Percentiles rank a stretch among this genome's conserved stretches.
Conservation (phyloP, 2,888 invertebrate species). For the Phyto melanocephala region DNA sequence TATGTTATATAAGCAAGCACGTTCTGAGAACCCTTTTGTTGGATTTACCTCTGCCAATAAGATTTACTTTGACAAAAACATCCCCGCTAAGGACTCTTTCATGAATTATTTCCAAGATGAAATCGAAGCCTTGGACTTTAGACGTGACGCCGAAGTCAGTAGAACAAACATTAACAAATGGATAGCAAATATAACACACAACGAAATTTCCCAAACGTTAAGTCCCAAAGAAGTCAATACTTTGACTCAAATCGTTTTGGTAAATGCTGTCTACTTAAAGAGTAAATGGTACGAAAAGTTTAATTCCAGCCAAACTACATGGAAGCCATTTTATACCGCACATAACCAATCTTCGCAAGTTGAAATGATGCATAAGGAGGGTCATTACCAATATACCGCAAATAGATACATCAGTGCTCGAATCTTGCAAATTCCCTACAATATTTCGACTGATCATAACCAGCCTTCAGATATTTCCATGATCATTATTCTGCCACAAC, state of each 20-base stretch:
- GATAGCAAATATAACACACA: constrained; percentile 87
- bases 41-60: constrained; percentile 89
- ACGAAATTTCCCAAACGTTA: constrained; percentile 87
- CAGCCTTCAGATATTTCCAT: constrained; percentile 90
- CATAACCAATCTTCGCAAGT: constrained; percentile 86
- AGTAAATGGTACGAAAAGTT: constrained; percentile 89
- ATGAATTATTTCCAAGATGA: constrained; percentile 83
- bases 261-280: constrained; percentile 94
- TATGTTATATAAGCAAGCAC: constrained; percentile 84
- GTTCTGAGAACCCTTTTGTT: constrained; percentile 82
- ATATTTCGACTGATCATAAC: constrained; percentile 81
- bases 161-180: constrained; percentile 86
- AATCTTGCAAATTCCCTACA: constrained; percentile 91
- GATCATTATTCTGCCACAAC: constrained; percentile 89
- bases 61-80: constrained; percentile 82
- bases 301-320: constrained; percentile 84
- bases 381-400: constrained; percentile 88
- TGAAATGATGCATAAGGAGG: constrained; percentile 93
- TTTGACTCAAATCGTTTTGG: constrained; percentile 86
- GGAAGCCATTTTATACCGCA: constrained; percentile 87
- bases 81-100: constrained; percentile 82
- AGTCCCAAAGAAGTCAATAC: constrained; percentile 82
- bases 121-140: constrained; percentile 83
- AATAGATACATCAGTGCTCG: constrained; percentile 89
- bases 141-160: constrained; percentile 81